A percentile compares a stretch with the other conserved stretches of the same genome.
These are phyloP conservation scores for Gerris lacustris DNA, from an alignment of 2,888 invertebrate genomes.

Conservation along the genomic window DNA sequence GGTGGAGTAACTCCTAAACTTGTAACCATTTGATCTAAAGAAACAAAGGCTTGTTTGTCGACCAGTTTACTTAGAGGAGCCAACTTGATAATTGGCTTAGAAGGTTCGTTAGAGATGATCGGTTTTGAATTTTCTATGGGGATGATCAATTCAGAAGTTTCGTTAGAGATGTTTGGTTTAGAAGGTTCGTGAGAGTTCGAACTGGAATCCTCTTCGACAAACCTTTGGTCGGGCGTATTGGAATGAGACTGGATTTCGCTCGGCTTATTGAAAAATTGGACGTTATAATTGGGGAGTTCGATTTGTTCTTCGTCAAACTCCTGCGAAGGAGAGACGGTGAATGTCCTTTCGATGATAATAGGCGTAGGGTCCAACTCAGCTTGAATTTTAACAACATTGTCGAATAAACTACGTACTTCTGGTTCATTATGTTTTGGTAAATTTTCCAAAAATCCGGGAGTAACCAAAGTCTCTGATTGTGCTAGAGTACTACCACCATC, in stretches of 20 bases:
- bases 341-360: neutral
- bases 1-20: too few species aligned
- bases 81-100: neutral
- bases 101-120: neutral
- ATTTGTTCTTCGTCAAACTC: neutral
- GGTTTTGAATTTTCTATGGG: neutral
- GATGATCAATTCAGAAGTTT: too few species aligned
- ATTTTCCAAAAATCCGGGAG: neutral
- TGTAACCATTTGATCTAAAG: too few species aligned
- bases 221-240: too few species aligned
- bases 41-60: too few species aligned
- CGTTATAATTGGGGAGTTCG: neutral
- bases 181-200: neutral
- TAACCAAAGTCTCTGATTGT: neutral
- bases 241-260: too few species aligned
- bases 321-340: neutral
- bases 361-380: neutral
- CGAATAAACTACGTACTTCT: neutral
- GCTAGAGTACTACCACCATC: neutral
- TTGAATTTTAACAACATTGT: neutral
- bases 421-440: neutral
- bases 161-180: neutral
- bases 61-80: neutral
- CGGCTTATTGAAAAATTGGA: neutral
- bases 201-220: too few species aligned